Percentiles rank a stretch among this genome's conserved stretches.
phyloP scores from a whole-genome alignment of 1,140 invertebrate genomes.

The Carcinoscorpius rotundicauda region DNA sequence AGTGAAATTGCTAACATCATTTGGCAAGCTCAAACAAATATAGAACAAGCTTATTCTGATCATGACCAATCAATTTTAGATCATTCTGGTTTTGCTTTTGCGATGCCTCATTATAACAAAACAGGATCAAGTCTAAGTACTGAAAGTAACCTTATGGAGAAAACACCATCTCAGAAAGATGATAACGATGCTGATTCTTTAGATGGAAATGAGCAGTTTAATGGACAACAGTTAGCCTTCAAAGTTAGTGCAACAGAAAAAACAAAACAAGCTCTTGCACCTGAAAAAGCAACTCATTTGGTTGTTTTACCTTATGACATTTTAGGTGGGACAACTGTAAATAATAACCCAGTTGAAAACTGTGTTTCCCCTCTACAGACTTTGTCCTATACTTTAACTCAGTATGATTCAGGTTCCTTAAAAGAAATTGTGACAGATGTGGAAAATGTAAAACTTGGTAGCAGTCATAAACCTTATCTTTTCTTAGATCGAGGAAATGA shows the following conservation, averaged over 20 bases:
- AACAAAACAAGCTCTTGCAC: not conserved
- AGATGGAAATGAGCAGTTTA: not conserved
- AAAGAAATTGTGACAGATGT: slow-evolving; percentile 27
- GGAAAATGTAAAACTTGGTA: slow-evolving; percentile 14
- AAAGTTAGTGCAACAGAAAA: not conserved
- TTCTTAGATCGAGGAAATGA: no score
- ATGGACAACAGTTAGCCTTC: not conserved
- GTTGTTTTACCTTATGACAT: slow-evolving; percentile 5
- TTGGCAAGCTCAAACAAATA: slow-evolving; percentile 48
- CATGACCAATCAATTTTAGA: slow-evolving; percentile 4
- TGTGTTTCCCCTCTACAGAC: slow-evolving; percentile 11
- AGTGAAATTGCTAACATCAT: slow-evolving; percentile 63
- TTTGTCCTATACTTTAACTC: slow-evolving; percentile 15
- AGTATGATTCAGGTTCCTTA: slow-evolving; percentile 24
- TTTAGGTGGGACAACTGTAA: slow-evolving; percentile 1
- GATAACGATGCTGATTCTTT: not conserved
- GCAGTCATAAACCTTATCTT: no score
- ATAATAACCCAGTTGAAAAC: slow-evolving; percentile 9
- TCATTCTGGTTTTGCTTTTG: slow-evolving; percentile 13
- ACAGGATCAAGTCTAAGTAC: slow-evolving; percentile 3
- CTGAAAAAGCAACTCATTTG: slow-evolving; percentile 1
- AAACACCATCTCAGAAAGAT: slow-evolving; percentile 4
- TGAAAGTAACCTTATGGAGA: slow-evolving; percentile 6
- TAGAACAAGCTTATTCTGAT: slow-evolving; percentile 38
- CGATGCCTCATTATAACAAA: not conserved